Conservation (phyloP, 2,888 invertebrate species). For the Drosophila neutralis region DNA sequence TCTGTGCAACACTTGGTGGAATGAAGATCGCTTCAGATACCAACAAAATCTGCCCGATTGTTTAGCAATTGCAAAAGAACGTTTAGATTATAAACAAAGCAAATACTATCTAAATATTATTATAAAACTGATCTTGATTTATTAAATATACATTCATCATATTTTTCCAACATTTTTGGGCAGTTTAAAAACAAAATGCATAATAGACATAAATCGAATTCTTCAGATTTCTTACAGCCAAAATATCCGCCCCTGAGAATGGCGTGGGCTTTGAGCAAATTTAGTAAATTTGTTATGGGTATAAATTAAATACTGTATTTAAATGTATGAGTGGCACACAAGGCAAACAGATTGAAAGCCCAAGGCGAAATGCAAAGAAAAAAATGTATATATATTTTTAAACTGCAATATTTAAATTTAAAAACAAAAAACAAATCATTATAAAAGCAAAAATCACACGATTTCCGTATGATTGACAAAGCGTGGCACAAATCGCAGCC, state of each 20-base stretch:
- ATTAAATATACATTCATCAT: not conserved
- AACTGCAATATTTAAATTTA: constrained; percentile 6
- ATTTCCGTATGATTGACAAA: constrained; percentile 60
- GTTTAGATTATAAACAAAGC: not conserved
- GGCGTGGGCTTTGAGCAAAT: constrained; percentile 14
- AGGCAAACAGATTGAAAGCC: constrained; percentile 23
- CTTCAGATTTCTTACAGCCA: not conserved
- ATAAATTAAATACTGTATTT: not conserved
- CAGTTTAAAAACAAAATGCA: not conserved
- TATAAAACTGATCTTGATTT: not conserved
- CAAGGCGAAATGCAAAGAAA: constrained; percentile 33
- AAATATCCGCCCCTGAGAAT: constrained; percentile 5
- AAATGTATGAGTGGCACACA: constrained; percentile 18
- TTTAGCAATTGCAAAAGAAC: not conserved
- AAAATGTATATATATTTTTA: constrained; percentile 4
- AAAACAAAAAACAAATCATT: not conserved
- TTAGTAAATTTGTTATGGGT: not conserved
- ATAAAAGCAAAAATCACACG: constrained; percentile 16
- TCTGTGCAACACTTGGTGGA: not conserved
- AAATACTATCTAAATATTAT: not conserved
- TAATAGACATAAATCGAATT: not conserved
- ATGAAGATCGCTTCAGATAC: not conserved
- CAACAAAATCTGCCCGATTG: not conserved
- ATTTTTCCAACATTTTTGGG: not conserved
- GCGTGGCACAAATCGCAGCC: constrained; percentile 42